Percentiles rank a stretch among this genome's conserved stretches.
These are phyloP conservation scores for Megalurothrips usitatus DNA, from an alignment of 2,888 invertebrate genomes.

Conservation along the genomic window DNA sequence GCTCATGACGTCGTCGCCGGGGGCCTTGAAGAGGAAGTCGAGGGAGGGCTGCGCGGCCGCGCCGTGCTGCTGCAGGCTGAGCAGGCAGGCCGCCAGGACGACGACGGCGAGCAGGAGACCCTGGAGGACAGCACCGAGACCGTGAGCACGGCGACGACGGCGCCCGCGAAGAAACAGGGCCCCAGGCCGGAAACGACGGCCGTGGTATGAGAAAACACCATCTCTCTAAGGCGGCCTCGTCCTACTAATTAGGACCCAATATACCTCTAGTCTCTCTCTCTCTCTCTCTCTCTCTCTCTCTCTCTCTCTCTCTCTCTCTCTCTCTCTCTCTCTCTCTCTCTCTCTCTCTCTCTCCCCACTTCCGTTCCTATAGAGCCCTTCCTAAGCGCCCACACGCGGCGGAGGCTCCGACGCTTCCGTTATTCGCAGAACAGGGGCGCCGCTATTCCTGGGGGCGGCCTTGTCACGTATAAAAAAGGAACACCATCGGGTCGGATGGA, in stretches of 20 bases:
- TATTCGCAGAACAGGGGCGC: too few species aligned
- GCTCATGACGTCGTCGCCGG: background rate
- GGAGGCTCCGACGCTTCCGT: too few species aligned
- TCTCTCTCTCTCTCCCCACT: background rate
- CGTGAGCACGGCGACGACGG: background rate
- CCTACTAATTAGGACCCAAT: background rate
- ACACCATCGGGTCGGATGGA: too few species aligned
- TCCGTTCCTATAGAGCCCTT: too few species aligned
- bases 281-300: conserved; percentile 1
- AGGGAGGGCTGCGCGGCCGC: background rate
- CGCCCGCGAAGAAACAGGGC: background rate
- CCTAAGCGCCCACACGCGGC: too few species aligned
- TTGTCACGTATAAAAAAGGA: too few species aligned
- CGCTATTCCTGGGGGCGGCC: too few species aligned
- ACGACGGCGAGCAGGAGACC: background rate
- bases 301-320: conserved; percentile 1
- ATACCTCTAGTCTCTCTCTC: background rate
- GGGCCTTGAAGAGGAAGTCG: background rate
- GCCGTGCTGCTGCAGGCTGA: background rate
- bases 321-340: background rate
- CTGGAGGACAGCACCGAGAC: background rate
- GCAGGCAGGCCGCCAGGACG: background rate
- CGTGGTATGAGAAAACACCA: background rate
- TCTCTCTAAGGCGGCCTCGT: too few species aligned
- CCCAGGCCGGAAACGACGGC: background rate